Percentiles rank a stretch among this genome's conserved stretches.
These are phyloP conservation scores for Rotaria socialis DNA, from an alignment of 2,888 invertebrate genomes.

Conservation along the genomic window DNA sequence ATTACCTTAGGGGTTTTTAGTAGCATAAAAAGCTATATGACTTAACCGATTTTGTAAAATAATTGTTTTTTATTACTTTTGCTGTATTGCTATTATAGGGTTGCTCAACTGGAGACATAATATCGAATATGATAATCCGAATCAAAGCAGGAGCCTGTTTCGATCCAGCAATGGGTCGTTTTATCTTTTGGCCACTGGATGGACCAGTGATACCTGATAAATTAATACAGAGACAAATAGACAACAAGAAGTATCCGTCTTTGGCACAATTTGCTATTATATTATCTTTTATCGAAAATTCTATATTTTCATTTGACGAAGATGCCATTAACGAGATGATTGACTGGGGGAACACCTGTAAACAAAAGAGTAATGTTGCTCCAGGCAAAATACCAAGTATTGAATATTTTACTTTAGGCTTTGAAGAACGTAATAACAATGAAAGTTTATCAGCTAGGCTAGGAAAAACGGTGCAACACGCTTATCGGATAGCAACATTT, in stretches of 20 bases:
- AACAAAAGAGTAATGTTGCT: background rate
- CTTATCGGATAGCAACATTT: background rate
- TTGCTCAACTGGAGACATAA: background rate
- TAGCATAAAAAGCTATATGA: too few species aligned
- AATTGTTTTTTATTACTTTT: too few species aligned
- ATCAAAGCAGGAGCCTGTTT: background rate
- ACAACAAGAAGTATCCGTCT: too few species aligned
- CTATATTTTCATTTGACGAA: background rate
- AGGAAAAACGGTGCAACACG: background rate
- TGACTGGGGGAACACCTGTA: background rate
- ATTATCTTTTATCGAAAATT: too few species aligned
- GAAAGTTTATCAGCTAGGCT: background rate
- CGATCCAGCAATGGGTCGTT: background rate
- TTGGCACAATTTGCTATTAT: too few species aligned
- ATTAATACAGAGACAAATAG: too few species aligned
- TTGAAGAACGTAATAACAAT: background rate
- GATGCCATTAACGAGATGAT: background rate
- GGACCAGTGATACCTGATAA: background rate
- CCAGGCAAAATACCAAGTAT: too few species aligned
- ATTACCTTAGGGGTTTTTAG: too few species aligned
- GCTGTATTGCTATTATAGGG: background rate
- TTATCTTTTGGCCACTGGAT: background rate
- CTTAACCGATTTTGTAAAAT: too few species aligned
- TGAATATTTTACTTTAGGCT: background rate
- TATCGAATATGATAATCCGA: background rate